phyloP scores from a whole-genome alignment of 2,888 invertebrate genomes.

The Schizotus pectinicornis region DNA sequence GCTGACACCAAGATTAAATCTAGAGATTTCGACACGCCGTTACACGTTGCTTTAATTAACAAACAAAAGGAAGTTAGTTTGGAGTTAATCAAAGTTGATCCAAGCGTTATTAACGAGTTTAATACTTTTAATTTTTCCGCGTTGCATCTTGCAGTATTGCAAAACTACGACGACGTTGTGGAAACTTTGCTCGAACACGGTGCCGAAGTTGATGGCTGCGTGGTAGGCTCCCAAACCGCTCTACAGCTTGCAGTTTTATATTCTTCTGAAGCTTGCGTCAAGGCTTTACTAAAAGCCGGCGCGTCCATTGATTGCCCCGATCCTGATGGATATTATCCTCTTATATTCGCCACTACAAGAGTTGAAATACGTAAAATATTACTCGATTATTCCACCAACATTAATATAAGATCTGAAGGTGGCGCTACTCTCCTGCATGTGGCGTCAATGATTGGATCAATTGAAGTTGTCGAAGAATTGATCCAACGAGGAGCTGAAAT shows the following conservation, averaged over 20 bases:
- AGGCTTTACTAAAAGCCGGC: neutral
- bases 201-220: neutral
- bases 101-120: constrained; percentile 2
- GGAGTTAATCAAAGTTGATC: constrained; percentile 3
- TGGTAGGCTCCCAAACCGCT: neutral
- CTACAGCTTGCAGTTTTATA: constrained; percentile 1
- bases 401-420: too few species aligned
- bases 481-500: too few species aligned
- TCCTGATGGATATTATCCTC: too few species aligned
- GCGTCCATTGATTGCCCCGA: constrained; percentile 4
- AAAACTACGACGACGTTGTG: constrained; percentile 1
- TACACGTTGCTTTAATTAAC: neutral
- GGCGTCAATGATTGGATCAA: too few species aligned
- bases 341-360: too few species aligned
- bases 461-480: too few species aligned
- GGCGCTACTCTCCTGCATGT: too few species aligned
- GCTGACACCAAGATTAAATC: constrained; percentile 8
- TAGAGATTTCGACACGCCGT: neutral
- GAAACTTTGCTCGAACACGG: neutral
- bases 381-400: too few species aligned
- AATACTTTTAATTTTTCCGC: neutral
- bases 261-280: neutral
- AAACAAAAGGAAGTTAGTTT: neutral
- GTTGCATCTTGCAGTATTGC: neutral
- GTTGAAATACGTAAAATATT: too few species aligned